phyloP scores from a whole-genome alignment of 2,888 invertebrate species.

The Deladenus siricidicola region DNA sequence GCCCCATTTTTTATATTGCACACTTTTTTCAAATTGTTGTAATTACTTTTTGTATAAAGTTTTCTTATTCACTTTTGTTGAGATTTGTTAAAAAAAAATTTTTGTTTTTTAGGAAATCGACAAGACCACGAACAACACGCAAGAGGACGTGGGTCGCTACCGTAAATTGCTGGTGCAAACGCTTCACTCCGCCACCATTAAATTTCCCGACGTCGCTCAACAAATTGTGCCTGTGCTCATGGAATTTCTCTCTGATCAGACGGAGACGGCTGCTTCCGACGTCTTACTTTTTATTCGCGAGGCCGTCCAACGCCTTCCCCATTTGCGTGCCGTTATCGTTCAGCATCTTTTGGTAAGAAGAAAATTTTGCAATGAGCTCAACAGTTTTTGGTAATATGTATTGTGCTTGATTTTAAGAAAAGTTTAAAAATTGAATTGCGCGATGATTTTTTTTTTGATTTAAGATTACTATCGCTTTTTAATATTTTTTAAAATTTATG shows the following conservation, averaged over 20 bases:
- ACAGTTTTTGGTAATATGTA: no score
- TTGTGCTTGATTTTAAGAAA: not conserved
- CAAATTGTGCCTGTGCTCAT: constrained; percentile 82
- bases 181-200: constrained; percentile 62
- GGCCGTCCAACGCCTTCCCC: constrained; percentile 84
- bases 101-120: constrained; percentile 42
- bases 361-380: no score
- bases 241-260: constrained; percentile 70
- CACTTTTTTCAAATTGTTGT: constrained; percentile 1
- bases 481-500: constrained; percentile 56
- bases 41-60: not conserved
- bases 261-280: constrained; percentile 76
- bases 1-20: no score
- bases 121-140: constrained; percentile 55
- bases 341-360: constrained; percentile 57
- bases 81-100: not conserved
- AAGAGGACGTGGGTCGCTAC: constrained; percentile 90
- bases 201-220: constrained; percentile 84
- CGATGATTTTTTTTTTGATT: no score
- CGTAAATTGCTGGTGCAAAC: constrained; percentile 83
- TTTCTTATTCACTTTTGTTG: not conserved
- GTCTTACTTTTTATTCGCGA: constrained; percentile 88
- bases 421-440: not conserved
- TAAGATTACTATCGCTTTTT: no score
- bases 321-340: constrained; percentile 67